phyloP scores from a whole-genome alignment of 1,140 invertebrate genomes.

The Aphaenogaster ashmeadi region DNA sequence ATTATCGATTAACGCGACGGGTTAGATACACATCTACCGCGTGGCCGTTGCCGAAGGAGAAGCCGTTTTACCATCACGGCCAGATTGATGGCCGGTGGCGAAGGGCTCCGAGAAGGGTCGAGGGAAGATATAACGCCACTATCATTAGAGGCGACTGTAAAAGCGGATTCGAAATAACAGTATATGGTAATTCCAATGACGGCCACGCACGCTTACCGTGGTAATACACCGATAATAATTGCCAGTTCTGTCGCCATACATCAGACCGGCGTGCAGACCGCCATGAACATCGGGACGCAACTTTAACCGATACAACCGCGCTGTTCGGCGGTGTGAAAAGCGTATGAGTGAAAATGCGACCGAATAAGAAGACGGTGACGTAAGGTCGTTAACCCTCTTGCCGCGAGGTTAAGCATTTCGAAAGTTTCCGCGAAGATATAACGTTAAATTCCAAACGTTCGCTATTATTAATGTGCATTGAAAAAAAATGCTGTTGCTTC shows the following conservation, averaged over 20 bases:
- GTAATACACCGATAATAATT: constrained; percentile 75
- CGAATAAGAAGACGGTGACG: constrained; percentile 34
- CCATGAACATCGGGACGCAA: constrained; percentile 67
- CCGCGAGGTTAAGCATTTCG: constrained; percentile 68
- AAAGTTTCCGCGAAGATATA: constrained; percentile 38
- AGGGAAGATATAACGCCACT: constrained; percentile 65
- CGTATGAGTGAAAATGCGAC: constrained; percentile 42
- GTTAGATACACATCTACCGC: constrained; percentile 49
- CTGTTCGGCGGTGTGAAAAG: background rate
- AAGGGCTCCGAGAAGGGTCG: constrained; percentile 41
- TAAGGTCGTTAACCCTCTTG: constrained; percentile 63
- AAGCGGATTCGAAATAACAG: constrained; percentile 76
- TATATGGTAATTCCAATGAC: constrained; percentile 80
- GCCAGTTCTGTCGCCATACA: constrained; percentile 74
- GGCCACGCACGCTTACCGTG: constrained; percentile 75
- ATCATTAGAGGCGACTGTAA: constrained; percentile 76
- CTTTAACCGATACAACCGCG: constrained; percentile 33
- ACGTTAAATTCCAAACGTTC: constrained; percentile 25
- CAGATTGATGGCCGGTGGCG: constrained; percentile 48
- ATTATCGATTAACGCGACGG: constrained; percentile 53
- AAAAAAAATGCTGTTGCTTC: too few relatives aligned
- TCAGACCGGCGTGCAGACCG: constrained; percentile 58
- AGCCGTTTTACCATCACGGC: constrained; percentile 7
- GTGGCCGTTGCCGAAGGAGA: constrained; percentile 55
- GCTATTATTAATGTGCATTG: constrained; percentile 8